Percentiles rank a stretch among this genome's conserved stretches.
phyloP scores from a whole-genome alignment of 1,140 invertebrate genomes.

The Diprion similis region DNA sequence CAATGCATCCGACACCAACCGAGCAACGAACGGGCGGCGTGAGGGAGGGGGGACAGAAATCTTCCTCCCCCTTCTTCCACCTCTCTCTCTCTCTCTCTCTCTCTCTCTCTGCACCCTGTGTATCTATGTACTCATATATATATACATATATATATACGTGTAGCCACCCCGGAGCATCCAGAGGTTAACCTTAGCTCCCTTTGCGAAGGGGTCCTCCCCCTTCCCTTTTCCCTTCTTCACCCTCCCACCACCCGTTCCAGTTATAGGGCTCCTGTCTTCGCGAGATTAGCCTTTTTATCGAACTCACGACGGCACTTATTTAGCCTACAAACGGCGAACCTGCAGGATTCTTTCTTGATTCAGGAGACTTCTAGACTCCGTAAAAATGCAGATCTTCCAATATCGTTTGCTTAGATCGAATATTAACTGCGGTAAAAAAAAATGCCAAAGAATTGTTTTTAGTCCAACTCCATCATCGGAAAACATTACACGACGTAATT shows the following conservation, averaged over 20 bases:
- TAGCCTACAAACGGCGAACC: conserved; percentile 1
- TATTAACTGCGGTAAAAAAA: too few species aligned
- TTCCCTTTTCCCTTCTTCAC: neutral
- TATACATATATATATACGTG: too few species aligned
- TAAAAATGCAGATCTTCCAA: too few species aligned
- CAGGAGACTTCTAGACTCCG: too few species aligned
- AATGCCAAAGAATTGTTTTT: too few species aligned
- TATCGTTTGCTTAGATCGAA: too few species aligned
- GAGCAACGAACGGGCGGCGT: neutral
- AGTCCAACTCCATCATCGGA: too few species aligned
- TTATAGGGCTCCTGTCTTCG: conserved; percentile 5
- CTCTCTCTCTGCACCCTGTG: too few species aligned
- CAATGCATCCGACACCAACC: conserved; percentile 18
- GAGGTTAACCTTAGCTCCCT: neutral
- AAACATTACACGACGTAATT: too few species aligned
- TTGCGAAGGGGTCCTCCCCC: neutral
- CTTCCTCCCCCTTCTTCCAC: neutral
- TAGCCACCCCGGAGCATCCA: neutral
- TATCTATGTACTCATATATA: too few species aligned
- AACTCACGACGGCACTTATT: conserved; percentile 4
- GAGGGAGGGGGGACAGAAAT: neutral
- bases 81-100: neutral
- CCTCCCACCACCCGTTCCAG: neutral
- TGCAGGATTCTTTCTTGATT: neutral
- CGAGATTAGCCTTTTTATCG: conserved; percentile 16